Conservation (phyloP, 2,888 invertebrate species). For the Serrognathus titanus region DNA sequence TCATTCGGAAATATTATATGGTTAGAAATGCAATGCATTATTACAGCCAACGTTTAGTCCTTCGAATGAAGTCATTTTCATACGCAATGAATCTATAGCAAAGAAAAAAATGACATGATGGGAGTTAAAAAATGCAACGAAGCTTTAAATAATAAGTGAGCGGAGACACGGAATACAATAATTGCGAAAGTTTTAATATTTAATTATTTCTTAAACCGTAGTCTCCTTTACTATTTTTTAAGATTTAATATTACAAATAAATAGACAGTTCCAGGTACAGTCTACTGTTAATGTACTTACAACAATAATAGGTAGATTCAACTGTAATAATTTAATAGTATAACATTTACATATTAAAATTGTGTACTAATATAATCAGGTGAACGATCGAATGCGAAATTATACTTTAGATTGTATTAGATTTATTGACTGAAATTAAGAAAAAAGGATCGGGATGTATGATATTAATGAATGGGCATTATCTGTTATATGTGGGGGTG, state of each 20-base stretch:
- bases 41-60: no score
- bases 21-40: no score
- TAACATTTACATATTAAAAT: neutral
- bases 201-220: no score
- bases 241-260: conserved; percentile 17
- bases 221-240: no score
- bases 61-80: no score
- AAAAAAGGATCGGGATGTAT: neutral
- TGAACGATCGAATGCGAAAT: neutral
- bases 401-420: neutral
- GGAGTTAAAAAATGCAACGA: no score
- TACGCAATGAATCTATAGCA: no score
- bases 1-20: no score
- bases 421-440: neutral
- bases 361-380: neutral
- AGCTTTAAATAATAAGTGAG: neutral
- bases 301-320: conserved; percentile 15
- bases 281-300: conserved; percentile 18
- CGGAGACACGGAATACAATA: neutral
- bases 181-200: neutral
- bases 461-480: no score
- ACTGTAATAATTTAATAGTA: conserved; percentile 22
- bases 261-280: conserved; percentile 15
- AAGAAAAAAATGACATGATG: no score
- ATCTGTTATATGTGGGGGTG: no score